Conservation (phyloP, 1,140 invertebrate genomes). For the Reticulitermes speratus region DNA sequence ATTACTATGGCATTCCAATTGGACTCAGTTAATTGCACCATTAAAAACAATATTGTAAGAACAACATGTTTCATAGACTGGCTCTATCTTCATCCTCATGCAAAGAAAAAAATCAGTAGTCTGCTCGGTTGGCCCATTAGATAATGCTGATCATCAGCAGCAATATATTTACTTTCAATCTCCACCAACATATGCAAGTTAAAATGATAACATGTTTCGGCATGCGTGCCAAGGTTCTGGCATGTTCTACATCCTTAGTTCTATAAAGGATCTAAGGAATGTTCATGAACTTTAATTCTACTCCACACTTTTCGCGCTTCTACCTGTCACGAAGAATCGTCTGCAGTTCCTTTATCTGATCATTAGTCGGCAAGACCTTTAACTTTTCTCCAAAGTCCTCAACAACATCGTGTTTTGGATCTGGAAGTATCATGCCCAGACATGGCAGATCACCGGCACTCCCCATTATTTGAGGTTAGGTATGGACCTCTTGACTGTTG, state of each 20-base stretch:
- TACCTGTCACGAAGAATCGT: slow-evolving; percentile 95
- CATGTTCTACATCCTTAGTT: not conserved
- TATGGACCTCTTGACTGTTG: not conserved
- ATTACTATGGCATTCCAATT: too few species aligned
- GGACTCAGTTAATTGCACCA: too few species aligned
- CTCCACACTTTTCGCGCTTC: slow-evolving; percentile 33
- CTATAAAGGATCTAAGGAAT: too few species aligned
- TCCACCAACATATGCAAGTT: not conserved
- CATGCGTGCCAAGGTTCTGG: not conserved
- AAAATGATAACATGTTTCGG: not conserved
- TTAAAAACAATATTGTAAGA: too few species aligned
- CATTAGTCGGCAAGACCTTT: slow-evolving; percentile 76
- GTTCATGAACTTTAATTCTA: too few species aligned
- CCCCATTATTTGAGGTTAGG: not conserved
- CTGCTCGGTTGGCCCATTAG: too few species aligned
- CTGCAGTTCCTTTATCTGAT: slow-evolving; percentile 90
- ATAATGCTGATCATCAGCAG: too few species aligned
- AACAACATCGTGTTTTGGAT: slow-evolving; percentile 30
- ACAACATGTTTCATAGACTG: too few species aligned
- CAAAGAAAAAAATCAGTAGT: too few species aligned
- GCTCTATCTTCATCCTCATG: too few species aligned
- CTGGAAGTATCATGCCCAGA: slow-evolving; percentile 6
- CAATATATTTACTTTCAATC: not conserved
- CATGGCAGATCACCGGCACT: not conserved
- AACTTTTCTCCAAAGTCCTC: slow-evolving; percentile 77